Conservation (phyloP, 1,140 invertebrate genomes). For the Ptiloglossa arizonensis region DNA sequence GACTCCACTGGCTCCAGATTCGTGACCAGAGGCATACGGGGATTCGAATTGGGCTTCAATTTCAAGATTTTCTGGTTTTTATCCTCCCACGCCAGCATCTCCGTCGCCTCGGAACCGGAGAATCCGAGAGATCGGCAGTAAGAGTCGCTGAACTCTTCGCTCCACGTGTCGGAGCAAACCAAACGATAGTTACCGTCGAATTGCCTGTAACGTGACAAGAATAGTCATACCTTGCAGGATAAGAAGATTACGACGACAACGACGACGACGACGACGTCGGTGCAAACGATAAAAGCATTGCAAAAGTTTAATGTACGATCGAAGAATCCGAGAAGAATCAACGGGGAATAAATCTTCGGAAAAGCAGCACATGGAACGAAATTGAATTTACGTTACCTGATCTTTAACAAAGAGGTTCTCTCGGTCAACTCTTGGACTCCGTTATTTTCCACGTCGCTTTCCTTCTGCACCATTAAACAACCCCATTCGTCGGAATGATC, state of each 20-base stretch:
- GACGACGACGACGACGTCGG: no score
- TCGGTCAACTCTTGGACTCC: constrained; percentile 21
- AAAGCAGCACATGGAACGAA: no score
- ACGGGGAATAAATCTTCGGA: no score
- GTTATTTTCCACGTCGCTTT: constrained; percentile 36
- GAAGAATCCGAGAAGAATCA: no score
- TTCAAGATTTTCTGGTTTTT: constrained; percentile 70
- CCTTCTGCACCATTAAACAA: constrained; percentile 76
- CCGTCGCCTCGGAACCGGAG: constrained; percentile 76
- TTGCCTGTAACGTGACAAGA: constrained; percentile 65
- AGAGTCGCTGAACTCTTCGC: constrained; percentile 81
- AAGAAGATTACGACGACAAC: no score
- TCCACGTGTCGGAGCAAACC: constrained; percentile 83
- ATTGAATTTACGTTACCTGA: no score
- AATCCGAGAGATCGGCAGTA: constrained; percentile 83
- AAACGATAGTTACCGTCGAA: constrained; percentile 77
- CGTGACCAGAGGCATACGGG: constrained; percentile 72
- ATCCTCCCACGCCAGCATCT: constrained; percentile 68
- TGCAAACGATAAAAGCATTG: no score
- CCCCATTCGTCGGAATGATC: constrained; percentile 86
- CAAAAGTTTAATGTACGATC: no score
- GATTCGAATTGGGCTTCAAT: constrained; percentile 74
- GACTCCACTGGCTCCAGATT: constrained; percentile 78
- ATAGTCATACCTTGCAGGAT: neutral
- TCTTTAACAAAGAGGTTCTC: constrained; percentile 65